Conservation (phyloP, 2,113 vertebrate species). For the Sciurus niger region DNA sequence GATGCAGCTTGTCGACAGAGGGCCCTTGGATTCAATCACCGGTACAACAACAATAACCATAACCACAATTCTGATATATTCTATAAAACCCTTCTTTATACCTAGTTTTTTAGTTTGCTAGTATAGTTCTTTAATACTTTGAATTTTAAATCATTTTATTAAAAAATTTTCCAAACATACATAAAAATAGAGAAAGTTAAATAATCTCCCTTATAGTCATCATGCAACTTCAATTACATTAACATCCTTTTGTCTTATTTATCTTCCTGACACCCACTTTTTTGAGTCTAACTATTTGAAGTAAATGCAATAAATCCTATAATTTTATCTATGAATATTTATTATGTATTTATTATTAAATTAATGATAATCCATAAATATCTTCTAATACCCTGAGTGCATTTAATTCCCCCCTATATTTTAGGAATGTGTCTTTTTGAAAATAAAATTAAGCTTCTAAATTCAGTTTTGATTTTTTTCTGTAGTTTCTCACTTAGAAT, state of each 20-base stretch:
- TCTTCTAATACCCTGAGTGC: not conserved
- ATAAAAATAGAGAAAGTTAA: not conserved
- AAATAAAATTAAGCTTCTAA: not conserved
- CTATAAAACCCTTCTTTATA: not conserved
- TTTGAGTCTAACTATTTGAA: not conserved
- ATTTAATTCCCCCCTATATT: not conserved
- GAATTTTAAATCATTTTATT: not conserved
- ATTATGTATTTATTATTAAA: constrained; percentile 3
- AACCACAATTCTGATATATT: not conserved
- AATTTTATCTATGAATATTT: not conserved
- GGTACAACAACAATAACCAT: too few relatives aligned
- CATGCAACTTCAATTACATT: not conserved
- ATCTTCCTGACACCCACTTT: not conserved
- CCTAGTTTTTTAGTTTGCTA: not conserved
- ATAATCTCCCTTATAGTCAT: not conserved
- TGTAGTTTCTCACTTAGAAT: not conserved
- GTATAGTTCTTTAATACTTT: not conserved
- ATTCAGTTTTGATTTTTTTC: not conserved
- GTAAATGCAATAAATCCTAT: constrained; percentile 7
- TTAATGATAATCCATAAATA: not conserved
- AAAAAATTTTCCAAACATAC: not conserved
- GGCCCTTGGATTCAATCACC: too few relatives aligned
- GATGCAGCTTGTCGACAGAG: too few relatives aligned
- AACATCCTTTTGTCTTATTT: not conserved
- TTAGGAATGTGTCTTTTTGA: not conserved